Evolutionary conservation across 2,888 invertebrate species (phyloP).

Genomic region (Pediacus dermestoides): DNA sequence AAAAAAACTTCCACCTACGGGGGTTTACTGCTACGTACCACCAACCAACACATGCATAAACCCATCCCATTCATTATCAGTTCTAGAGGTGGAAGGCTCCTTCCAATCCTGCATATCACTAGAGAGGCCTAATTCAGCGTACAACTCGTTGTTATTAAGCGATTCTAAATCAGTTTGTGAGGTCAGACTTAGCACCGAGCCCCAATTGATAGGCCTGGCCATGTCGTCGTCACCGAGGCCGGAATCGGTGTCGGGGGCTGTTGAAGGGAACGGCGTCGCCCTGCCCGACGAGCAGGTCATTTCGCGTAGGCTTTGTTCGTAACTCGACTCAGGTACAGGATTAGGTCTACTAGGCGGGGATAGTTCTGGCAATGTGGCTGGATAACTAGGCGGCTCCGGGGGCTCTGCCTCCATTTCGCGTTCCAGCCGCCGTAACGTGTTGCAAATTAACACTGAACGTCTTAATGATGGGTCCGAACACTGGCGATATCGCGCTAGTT

Average conservation of each 20-base stretch:
- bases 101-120: conserved; percentile 63
- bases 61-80: conserved; percentile 56
- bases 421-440: conserved; percentile 80
- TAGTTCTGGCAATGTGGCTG: conserved; percentile 48
- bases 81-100: conserved; percentile 47
- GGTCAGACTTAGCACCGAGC: conserved; percentile 81
- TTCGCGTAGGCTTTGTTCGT: conserved; percentile 51
- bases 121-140: conserved; percentile 65
- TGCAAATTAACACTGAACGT: conserved; percentile 89
- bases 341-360: conserved; percentile 43
- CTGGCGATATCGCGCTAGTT: conserved; percentile 81
- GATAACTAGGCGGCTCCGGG: conserved; percentile 49
- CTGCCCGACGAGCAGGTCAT: conserved; percentile 56
- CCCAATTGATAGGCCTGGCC: conserved; percentile 85
- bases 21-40: conserved; percentile 56
- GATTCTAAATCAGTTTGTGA: conserved; percentile 84
- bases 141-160: conserved; percentile 74
- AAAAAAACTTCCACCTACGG: neutral
- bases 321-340: conserved; percentile 35
- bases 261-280: conserved; percentile 66
- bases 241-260: conserved; percentile 63
- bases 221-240: conserved; percentile 73
- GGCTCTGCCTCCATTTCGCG: conserved; percentile 78
- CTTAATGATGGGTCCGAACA: conserved; percentile 85
- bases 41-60: conserved; percentile 70